Evolutionary conservation across 2,888 invertebrate species (phyloP).

Genomic region (Acronicta aceris): DNA sequence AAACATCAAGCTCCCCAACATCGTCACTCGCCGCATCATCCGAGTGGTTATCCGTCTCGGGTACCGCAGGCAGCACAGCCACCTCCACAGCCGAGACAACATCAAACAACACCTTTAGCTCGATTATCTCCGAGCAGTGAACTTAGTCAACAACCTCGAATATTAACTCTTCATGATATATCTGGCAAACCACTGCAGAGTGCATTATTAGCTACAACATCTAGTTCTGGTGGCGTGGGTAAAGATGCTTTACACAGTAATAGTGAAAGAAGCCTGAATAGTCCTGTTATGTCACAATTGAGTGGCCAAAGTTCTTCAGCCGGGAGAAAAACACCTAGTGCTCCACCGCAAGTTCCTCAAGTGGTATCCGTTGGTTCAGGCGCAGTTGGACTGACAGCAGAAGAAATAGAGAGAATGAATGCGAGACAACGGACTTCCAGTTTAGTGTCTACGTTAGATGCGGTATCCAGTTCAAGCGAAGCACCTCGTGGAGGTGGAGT

Average conservation of each 20-base stretch:
- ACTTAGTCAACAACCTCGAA: slow-evolving; percentile 96
- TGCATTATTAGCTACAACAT: slow-evolving; percentile 96
- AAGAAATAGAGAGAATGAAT: slow-evolving; percentile 97
- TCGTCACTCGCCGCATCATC: slow-evolving; percentile 93
- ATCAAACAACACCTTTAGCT: slow-evolving; percentile 97
- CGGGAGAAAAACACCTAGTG: slow-evolving; percentile 92
- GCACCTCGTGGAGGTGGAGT: slow-evolving; percentile 92
- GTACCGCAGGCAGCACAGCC: slow-evolving; percentile 92
- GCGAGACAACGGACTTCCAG: slow-evolving; percentile 96
- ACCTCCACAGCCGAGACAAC: slow-evolving; percentile 91
- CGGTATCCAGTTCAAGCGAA: slow-evolving; percentile 97
- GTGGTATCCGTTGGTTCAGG: slow-evolving; percentile 91
- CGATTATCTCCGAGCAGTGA: slow-evolving; percentile 97
- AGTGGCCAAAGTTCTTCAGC: slow-evolving; percentile 96
- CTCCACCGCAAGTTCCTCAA: slow-evolving; percentile 91
- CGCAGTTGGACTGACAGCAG: slow-evolving; percentile 96
- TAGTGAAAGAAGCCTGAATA: slow-evolving; percentile 97
- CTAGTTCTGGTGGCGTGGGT: slow-evolving; percentile 95
- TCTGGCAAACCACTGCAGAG: slow-evolving; percentile 97
- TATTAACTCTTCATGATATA: slow-evolving; percentile 97
- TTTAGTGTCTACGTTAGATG: slow-evolving; percentile 97
- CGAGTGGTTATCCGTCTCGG: slow-evolving; percentile 92
- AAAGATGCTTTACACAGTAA: slow-evolving; percentile 97
- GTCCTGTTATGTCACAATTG: slow-evolving; percentile 97
- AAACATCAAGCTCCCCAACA: slow-evolving; percentile 94